These are phyloP conservation scores for Ornithoptera priamus DNA, from an alignment of 2,888 invertebrate genomes.

Conservation along the genomic window DNA sequence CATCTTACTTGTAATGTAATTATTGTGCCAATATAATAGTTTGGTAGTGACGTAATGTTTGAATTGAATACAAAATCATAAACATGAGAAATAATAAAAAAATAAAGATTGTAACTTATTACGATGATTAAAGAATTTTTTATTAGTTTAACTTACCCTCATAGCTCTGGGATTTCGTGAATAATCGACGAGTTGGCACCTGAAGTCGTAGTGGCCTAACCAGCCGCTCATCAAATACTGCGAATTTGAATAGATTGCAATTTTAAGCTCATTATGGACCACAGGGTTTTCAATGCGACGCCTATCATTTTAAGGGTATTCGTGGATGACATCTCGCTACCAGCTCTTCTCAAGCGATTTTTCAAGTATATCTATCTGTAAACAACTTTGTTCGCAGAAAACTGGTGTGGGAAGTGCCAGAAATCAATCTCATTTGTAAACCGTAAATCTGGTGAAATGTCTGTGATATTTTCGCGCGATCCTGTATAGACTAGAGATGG, in stretches of 20 bases:
- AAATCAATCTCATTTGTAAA: no score
- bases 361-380: no score
- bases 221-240: constrained; percentile 87
- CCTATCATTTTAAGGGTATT: background rate
- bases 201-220: constrained; percentile 90
- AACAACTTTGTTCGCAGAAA: no score
- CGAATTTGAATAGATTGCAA: constrained; percentile 38
- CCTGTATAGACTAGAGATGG: no score
- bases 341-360: no score
- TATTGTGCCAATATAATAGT: background rate
- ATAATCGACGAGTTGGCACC: constrained; percentile 94
- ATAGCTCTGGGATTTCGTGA: constrained; percentile 86
- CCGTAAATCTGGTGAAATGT: no score
- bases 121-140: background rate
- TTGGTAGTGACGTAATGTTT: background rate
- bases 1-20: background rate
- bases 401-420: no score
- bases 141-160: constrained; percentile 74
- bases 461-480: no score
- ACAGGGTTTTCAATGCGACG: background rate
- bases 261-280: background rate
- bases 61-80: background rate
- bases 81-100: background rate
- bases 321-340: background rate
- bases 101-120: background rate